phyloP scores from a whole-genome alignment of 1,140 invertebrate species.

The Bombus confusus region DNA sequence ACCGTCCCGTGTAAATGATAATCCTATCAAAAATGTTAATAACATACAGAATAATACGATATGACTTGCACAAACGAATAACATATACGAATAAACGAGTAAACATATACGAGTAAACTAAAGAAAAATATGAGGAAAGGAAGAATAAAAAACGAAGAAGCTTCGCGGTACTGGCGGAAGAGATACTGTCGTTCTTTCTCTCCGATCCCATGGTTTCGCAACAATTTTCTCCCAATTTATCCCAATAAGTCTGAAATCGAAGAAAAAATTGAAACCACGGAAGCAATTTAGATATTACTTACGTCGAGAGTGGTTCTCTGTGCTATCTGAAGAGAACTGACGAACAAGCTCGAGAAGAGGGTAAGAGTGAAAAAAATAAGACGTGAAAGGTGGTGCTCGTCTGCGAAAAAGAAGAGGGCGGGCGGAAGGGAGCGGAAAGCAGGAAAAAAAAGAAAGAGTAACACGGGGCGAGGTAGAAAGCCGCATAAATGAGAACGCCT shows the following conservation, averaged over 20 bases:
- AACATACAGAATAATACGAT: not conserved
- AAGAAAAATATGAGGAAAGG: not conserved
- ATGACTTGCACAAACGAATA: not conserved
- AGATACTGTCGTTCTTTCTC: not conserved
- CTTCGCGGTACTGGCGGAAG: not conserved
- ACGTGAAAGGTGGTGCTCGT: constrained; percentile 30
- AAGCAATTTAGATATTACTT: constrained; percentile 56
- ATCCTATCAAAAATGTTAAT: not conserved
- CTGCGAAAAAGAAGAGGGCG: not conserved
- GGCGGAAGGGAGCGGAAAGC: too few relatives aligned
- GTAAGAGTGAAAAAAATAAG: constrained; percentile 35
- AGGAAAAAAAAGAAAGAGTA: not conserved
- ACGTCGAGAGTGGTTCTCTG: constrained; percentile 17
- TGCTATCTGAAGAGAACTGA: constrained; percentile 18
- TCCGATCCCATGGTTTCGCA: not conserved
- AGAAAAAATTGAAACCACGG: constrained; percentile 15
- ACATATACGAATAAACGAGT: not conserved
- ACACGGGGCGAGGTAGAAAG: constrained; percentile 24
- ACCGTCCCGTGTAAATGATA: too few relatives aligned
- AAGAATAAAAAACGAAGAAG: not conserved
- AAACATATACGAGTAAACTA: not conserved
- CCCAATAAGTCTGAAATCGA: not conserved
- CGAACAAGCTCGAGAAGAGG: not conserved
- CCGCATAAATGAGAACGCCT: constrained; percentile 36
- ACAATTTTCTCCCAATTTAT: constrained; percentile 16